Evolutionary conservation across 2,888 invertebrate genomes (phyloP).

Genomic region (Oscheius onirici): DNA sequence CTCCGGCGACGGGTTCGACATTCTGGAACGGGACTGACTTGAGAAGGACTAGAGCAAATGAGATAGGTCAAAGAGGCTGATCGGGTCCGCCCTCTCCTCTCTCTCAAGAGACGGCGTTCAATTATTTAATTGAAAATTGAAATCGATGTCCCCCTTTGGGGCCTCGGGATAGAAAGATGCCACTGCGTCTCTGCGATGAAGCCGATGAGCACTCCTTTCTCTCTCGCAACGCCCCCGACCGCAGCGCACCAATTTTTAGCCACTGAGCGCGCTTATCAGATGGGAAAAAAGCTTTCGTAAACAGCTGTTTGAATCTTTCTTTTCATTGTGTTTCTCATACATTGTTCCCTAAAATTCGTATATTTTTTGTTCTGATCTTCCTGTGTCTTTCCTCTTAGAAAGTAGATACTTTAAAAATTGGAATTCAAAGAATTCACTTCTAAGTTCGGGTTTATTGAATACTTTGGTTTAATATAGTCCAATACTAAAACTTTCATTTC

Average conservation of each 20-base stretch:
- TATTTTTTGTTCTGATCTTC: too few relatives aligned
- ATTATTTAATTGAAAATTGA: constrained; percentile 29
- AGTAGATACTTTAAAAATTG: too few relatives aligned
- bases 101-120: constrained; percentile 5
- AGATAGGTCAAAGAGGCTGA: neutral
- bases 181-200: constrained; percentile 30
- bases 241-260: constrained; percentile 24
- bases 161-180: constrained; percentile 10
- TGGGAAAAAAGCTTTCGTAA: neutral
- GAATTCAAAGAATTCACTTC: too few relatives aligned
- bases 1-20: constrained; percentile 27
- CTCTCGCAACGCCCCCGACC: constrained; percentile 10
- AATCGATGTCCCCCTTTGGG: constrained; percentile 17
- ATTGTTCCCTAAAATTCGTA: too few relatives aligned
- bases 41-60: neutral
- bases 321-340: neutral
- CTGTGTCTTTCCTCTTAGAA: too few relatives aligned
- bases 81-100: neutral
- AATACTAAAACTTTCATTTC: too few relatives aligned
- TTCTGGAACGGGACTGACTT: constrained; percentile 2
- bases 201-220: constrained; percentile 13
- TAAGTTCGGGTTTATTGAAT: too few relatives aligned
- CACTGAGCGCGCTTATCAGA: constrained; percentile 8
- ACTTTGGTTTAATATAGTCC: too few relatives aligned
- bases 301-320: constrained; percentile 13